Evolutionary conservation across 1,140 invertebrate genomes (phyloP).

Genomic region (Anoplolepis gracilipes): DNA sequence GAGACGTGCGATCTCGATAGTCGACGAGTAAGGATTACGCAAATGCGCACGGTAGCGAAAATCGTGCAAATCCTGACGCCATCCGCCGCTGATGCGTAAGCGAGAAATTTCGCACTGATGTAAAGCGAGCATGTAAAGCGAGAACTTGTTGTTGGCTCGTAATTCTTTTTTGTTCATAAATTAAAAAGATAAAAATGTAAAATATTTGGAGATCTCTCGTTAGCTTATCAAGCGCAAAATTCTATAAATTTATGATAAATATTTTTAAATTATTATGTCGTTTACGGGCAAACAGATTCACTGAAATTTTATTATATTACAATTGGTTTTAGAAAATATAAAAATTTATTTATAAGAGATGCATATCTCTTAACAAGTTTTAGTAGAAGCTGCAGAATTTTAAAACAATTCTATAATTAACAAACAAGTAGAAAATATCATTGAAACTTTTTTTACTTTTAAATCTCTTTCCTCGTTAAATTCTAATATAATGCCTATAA

Average conservation of each 20-base stretch:
- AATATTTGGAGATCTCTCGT: not conserved
- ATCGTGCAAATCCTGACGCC: conserved; percentile 60
- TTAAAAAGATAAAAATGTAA: conserved; percentile 10
- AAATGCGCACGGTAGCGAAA: conserved; percentile 54
- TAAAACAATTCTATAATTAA: not conserved
- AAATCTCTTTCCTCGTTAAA: no score
- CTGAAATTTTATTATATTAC: not conserved
- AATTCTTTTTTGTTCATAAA: conserved; percentile 53
- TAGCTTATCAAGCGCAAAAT: not conserved
- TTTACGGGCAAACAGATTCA: not conserved
- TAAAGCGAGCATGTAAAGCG: not conserved
- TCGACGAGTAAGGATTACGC: conserved; percentile 54
- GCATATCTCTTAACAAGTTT: not conserved
- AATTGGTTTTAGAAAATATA: not conserved
- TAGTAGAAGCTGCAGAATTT: no score
- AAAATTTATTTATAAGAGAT: not conserved
- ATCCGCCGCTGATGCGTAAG: conserved; percentile 40
- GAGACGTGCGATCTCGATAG: conserved; percentile 20
- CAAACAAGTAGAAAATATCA: not conserved
- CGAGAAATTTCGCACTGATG: conserved; percentile 44
- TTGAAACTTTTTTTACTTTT: no score
- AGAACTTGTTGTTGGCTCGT: conserved; percentile 37
- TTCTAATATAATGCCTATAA: no score
- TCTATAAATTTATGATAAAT: conserved; percentile 11
- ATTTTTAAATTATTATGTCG: not conserved